Percentiles rank a stretch among this genome's conserved stretches.
These are phyloP conservation scores for Oplegnathus fasciatus DNA, from an alignment of 2,113 vertebrate species.

Conservation along the genomic window DNA sequence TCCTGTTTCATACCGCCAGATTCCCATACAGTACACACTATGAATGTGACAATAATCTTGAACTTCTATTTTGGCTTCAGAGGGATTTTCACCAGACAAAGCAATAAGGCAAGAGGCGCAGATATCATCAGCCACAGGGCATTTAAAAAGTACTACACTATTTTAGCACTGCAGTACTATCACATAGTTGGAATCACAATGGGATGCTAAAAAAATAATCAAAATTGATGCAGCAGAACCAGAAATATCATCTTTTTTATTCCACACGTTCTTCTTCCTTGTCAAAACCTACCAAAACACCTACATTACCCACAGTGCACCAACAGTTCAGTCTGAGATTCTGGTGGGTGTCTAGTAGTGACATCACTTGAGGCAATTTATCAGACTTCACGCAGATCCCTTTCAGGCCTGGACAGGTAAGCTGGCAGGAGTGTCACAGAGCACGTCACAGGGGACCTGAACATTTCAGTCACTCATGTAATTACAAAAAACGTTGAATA, in stretches of 20 bases:
- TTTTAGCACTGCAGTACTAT: background rate
- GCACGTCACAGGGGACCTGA: background rate
- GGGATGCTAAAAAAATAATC: background rate
- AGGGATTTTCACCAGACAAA: background rate
- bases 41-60: conserved; percentile 3
- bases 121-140: background rate
- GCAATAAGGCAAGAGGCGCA: conserved; percentile 4
- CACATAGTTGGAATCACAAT: background rate
- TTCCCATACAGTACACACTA: background rate
- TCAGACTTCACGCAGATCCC: no score
- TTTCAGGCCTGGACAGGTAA: no score
- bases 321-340: no score
- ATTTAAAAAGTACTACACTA: background rate
- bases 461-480: no score
- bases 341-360: no score
- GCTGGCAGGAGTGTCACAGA: background rate
- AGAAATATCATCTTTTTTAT: background rate
- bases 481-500: background rate
- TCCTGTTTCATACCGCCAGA: conserved; percentile 35
- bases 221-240: conserved; percentile 1
- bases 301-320: background rate
- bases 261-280: background rate
- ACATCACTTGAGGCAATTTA: no score
- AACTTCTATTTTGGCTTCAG: conserved; percentile 14
- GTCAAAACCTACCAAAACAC: background rate